Percentiles rank a stretch among this genome's conserved stretches.
Evolutionary conservation across 2,888 invertebrate species (phyloP).

Genomic region (Lypha dubia): DNA sequence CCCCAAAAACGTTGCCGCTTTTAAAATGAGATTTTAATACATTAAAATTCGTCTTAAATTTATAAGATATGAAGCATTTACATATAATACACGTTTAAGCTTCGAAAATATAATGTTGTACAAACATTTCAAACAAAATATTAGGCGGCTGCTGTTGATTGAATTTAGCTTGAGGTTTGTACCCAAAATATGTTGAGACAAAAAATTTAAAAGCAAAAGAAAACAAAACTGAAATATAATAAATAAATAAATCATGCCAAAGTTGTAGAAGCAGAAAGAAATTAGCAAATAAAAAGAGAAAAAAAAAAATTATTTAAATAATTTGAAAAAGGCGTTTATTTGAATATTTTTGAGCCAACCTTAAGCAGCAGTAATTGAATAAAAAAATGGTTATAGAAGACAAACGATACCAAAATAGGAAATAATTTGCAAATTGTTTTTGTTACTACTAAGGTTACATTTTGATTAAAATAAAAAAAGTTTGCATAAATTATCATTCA

Average conservation of each 20-base stretch:
- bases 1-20: not conserved
- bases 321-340: conserved; percentile 50
- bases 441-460: conserved; percentile 9
- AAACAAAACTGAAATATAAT: not conserved
- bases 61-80: not conserved
- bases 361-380: not conserved
- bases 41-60: not conserved
- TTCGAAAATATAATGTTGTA: not conserved
- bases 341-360: conserved; percentile 33
- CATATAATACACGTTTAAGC: not conserved
- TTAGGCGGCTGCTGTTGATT: conserved; percentile 52
- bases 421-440: conserved; percentile 17
- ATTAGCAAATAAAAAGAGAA: not conserved
- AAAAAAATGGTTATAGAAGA: conserved; percentile 23
- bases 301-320: conserved; percentile 5
- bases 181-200: not conserved
- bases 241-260: conserved; percentile 49
- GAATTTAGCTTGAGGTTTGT: conserved; percentile 9
- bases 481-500: not conserved
- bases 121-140: conserved; percentile 18
- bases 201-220: not conserved
- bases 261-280: conserved; percentile 3
- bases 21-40: not conserved
- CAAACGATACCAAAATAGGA: conserved; percentile 13
- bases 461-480: not conserved